Evolutionary conservation across 1,140 invertebrate genomes (phyloP).

Genomic region (Sitobion miscanthi): DNA sequence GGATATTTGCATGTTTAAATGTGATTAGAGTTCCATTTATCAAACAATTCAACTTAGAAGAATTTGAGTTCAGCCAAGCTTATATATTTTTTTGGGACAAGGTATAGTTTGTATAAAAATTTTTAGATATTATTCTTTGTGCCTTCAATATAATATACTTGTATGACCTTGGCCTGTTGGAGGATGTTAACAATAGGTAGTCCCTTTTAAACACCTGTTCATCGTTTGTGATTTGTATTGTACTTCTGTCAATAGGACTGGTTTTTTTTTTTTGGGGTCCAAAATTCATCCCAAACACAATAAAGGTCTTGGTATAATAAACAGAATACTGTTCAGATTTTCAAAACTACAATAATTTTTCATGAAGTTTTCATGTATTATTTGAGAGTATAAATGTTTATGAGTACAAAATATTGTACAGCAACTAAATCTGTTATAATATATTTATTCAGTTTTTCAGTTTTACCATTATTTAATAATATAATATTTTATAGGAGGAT

Average conservation of each 20-base stretch:
- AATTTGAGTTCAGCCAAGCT: constrained; percentile 90
- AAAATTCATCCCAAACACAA: constrained; percentile 9
- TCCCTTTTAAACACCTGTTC: constrained; percentile 14
- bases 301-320: background rate
- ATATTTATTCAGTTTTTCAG: background rate
- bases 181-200: constrained; percentile 15
- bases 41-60: constrained; percentile 82
- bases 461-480: background rate
- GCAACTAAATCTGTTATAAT: background rate
- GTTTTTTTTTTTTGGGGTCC: constrained; percentile 17
- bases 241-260: constrained; percentile 24
- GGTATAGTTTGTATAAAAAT: constrained; percentile 62
- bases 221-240: constrained; percentile 30
- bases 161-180: constrained; percentile 30
- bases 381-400: constrained; percentile 32
- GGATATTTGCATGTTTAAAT: constrained; percentile 88
- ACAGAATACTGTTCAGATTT: background rate
- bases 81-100: constrained; percentile 93
- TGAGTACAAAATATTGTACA: background rate
- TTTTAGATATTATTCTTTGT: background rate
- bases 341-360: constrained; percentile 12
- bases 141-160: background rate
- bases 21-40: constrained; percentile 84
- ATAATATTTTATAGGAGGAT: background rate
- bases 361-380: background rate